A percentile compares a stretch with the other conserved stretches of the same genome.
Conservation (phyloP, 2,888 invertebrate species). For the Campoplex capitator region DNA sequence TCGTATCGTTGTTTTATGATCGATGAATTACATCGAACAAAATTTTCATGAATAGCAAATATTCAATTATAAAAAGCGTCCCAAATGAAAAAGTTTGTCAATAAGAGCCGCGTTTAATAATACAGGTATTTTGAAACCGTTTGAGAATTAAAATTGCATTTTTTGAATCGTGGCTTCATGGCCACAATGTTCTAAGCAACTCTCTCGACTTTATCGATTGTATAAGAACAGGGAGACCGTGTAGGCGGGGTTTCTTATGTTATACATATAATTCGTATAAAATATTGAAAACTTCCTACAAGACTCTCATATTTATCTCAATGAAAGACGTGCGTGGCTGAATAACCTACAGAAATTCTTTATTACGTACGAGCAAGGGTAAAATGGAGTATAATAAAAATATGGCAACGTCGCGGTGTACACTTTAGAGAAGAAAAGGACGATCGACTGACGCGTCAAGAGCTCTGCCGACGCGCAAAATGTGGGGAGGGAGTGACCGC, state of each 20-base stretch:
- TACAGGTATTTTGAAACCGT: background rate
- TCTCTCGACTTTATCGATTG: background rate
- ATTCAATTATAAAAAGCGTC: background rate
- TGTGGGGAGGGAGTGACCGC: constrained; percentile 62
- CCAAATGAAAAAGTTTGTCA: background rate
- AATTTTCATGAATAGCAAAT: background rate
- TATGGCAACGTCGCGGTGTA: constrained; percentile 66
- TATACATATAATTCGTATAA: background rate
- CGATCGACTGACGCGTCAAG: constrained; percentile 65
- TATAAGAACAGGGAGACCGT: background rate
- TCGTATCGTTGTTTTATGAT: too few relatives aligned
- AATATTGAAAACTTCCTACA: background rate
- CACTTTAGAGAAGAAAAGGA: constrained; percentile 51
- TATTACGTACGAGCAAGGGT: constrained; percentile 36
- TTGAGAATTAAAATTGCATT: background rate
- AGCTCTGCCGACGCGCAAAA: constrained; percentile 52
- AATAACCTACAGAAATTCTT: background rate
- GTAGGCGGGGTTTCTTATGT: background rate
- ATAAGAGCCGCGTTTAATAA: background rate
- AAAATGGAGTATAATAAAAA: constrained; percentile 44
- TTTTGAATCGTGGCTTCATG: background rate
- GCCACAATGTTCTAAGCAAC: background rate
- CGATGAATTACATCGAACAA: background rate
- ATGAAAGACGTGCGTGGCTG: background rate
- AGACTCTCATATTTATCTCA: too few relatives aligned